phyloP scores from a whole-genome alignment of 2,888 invertebrate genomes.

The Diarsia brunnea region DNA sequence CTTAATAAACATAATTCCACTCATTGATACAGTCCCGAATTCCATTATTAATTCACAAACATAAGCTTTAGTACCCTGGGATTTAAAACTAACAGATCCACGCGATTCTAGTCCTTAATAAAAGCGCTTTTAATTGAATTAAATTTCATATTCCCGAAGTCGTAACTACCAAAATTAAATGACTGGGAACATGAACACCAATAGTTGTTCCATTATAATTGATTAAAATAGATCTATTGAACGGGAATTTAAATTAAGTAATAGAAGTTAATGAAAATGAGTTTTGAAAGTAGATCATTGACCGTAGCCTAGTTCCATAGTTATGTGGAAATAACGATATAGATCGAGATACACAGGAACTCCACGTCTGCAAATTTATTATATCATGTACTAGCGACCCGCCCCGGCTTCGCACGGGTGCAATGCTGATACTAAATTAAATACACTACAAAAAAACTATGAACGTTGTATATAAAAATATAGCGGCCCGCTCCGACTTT shows the following conservation, averaged over 20 bases:
- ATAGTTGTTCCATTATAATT: conserved; percentile 60
- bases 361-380: too few species aligned
- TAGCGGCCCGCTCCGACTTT: too few species aligned
- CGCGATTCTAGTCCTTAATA: conserved; percentile 31
- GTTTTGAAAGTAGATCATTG: conserved; percentile 57
- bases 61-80: conserved; percentile 42
- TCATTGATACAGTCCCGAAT: conserved; percentile 13
- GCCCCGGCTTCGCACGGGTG: too few species aligned
- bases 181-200: conserved; percentile 34
- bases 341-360: conserved; percentile 37
- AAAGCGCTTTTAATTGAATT: conserved; percentile 56
- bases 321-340: conserved; percentile 44
- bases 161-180: conserved; percentile 51
- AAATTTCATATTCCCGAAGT: conserved; percentile 54
- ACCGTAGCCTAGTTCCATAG: conserved; percentile 61
- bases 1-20: not conserved
- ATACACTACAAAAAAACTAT: too few species aligned
- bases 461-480: too few species aligned
- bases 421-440: too few species aligned
- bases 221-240: conserved; percentile 55
- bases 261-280: conserved; percentile 56
- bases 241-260: conserved; percentile 60
- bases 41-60: conserved; percentile 25
- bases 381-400: too few species aligned
- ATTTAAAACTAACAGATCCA: conserved; percentile 47